Evolutionary conservation across 2,113 vertebrate genomes (phyloP), one percentile per base, ranked within the genome.

Genomic region (Phrynosoma blainvillii): DNA sequence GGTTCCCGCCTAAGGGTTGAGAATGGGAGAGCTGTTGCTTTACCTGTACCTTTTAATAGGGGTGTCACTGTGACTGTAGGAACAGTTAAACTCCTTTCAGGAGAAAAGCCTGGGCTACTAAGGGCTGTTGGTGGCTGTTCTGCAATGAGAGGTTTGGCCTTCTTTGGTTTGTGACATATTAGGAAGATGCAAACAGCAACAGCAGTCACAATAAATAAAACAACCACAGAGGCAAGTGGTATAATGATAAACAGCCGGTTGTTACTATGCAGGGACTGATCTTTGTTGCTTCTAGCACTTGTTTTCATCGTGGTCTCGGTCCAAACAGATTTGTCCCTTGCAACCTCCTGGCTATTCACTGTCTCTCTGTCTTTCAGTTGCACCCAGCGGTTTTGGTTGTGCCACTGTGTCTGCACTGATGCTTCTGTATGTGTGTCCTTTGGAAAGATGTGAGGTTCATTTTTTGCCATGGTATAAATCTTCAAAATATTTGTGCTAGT

Each of bases 41-140:
- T 84, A 36, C 92, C 87, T 54, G 84, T 59, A 7, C 52, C 95
- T 89, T 96, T 96, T 71, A 90, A 93, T 42, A 99, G 93, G 78
- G 97, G 97, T 13, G 97, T 99, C 91, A 98, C 97, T 0, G 95
- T 98, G 85, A 99, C 98, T 0, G 93, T 92, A 32, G 98, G 98
- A 82, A 98, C 87, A 0, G 96, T 87, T 71, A 94, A 30, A 85
- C 96, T 98, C 86, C 93, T 93, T 89, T 98, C 97, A 21, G 94
- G 68, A 73, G 91, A 93, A 6, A 2, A 82, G 89, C 93, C 92
- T 54, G 92, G 90, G n/a, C 87, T 92, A 68, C 87, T 94, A 40
- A 89, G 84, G 3, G 87, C 85, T 47, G 86, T 2, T 27, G 68
- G 65, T 68, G 40, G 62, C 74, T 95, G 91, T 84, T 94, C 84